phyloP scores from a whole-genome alignment of 2,113 vertebrate genomes.

The Actinemys pallida region DNA sequence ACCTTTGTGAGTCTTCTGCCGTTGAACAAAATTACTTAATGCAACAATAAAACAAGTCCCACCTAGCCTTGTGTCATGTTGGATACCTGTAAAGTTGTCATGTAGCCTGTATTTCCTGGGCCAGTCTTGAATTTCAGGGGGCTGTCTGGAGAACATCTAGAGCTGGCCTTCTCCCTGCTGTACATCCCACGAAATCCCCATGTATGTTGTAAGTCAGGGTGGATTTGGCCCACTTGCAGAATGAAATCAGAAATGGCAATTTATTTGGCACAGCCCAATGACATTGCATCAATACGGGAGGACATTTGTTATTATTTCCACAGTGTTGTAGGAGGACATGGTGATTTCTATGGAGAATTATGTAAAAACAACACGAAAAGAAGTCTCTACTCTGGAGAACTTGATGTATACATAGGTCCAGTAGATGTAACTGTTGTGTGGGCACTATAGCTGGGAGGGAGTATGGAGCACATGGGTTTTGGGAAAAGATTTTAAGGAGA shows the following conservation, averaged over 20 bases:
- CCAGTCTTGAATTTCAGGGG: not conserved
- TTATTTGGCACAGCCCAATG: not conserved
- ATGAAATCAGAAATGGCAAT: not conserved
- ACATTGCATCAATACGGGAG: not conserved
- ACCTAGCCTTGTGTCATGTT: not conserved
- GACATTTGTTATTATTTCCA: not conserved
- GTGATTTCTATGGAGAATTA: not conserved
- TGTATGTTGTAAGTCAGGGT: not conserved
- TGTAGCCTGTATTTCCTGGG: not conserved
- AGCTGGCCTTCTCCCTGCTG: not conserved
- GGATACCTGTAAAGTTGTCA: not conserved
- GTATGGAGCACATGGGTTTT: not conserved
- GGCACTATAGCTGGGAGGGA: constrained; percentile 6
- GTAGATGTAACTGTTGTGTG: not conserved
- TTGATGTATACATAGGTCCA: constrained; percentile 51
- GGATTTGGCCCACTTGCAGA: not conserved
- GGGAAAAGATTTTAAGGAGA: not conserved
- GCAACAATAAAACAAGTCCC: constrained; percentile 5
- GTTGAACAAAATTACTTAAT: not conserved
- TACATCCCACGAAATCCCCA: not conserved
- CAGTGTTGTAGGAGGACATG: fast-evolving
- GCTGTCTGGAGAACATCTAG: not conserved
- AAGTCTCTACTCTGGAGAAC: not conserved
- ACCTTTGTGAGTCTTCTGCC: not conserved
- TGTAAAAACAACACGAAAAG: not conserved